A percentile compares a stretch with the other conserved stretches of the same genome.
Evolutionary conservation across 2,113 vertebrate species (phyloP).

Genomic region (Ursus arctos): DNA sequence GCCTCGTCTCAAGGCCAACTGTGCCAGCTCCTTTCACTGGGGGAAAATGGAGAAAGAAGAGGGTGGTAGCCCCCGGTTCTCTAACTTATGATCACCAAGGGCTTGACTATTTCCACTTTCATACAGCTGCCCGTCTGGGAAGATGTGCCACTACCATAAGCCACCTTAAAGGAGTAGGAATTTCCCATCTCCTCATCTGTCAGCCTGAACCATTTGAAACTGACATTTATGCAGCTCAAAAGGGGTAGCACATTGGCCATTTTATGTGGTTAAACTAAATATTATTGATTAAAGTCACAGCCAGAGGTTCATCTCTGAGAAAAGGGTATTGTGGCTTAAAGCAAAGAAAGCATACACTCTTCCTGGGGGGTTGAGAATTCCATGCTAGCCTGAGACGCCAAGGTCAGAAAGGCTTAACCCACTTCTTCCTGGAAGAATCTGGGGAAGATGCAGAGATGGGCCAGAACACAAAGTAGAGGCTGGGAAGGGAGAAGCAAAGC

Average conservation of each 20-base stretch:
- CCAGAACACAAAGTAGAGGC: background rate
- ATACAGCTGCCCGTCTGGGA: background rate
- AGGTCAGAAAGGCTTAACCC: background rate
- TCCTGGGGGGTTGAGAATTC: background rate
- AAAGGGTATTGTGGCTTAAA: background rate
- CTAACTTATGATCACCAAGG: background rate
- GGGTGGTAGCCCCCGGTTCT: background rate
- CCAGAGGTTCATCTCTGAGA: background rate
- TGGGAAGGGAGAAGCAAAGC: background rate
- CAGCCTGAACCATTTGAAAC: background rate
- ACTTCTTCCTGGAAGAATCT: rapidly evolving
- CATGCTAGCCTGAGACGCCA: background rate
- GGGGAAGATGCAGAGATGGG: background rate
- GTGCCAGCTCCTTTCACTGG: background rate
- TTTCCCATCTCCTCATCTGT: background rate
- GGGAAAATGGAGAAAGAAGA: background rate
- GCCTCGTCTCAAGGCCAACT: background rate
- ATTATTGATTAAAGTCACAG: background rate
- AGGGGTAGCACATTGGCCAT: background rate
- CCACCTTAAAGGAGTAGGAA: rapidly evolving
- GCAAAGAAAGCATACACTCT: background rate
- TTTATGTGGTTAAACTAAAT: background rate
- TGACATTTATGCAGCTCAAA: background rate
- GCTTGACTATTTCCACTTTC: background rate
- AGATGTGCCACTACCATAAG: background rate